Evolutionary conservation across 2,888 invertebrate genomes (phyloP).

Genomic region (Xestobium rufovillosum): DNA sequence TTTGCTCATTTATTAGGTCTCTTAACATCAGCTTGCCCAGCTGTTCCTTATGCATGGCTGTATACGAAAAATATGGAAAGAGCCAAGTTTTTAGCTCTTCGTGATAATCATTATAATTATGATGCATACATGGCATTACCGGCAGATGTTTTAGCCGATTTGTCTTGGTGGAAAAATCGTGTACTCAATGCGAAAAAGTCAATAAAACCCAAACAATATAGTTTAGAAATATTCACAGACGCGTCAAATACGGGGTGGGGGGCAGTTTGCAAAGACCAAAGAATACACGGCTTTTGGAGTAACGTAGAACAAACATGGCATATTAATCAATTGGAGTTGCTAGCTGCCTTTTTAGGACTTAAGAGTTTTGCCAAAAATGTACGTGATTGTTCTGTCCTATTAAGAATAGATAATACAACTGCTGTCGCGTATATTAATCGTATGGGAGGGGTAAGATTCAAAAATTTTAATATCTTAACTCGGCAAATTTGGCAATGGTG

Average conservation of each 20-base stretch:
- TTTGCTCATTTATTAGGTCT: slow-evolving; percentile 22
- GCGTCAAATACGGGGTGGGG: slow-evolving; percentile 25
- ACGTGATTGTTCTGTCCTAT: slow-evolving; percentile 3
- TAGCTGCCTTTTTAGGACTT: slow-evolving; percentile 23
- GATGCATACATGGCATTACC: slow-evolving; percentile 14
- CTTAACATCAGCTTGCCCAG: too few relatives aligned
- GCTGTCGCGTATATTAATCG: slow-evolving; percentile 13
- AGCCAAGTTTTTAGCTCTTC: slow-evolving; percentile 18
- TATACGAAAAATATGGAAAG: slow-evolving; percentile 19
- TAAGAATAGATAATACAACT: slow-evolving; percentile 13
- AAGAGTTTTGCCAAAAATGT: slow-evolving; percentile 22
- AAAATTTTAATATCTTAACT: slow-evolving; percentile 8
- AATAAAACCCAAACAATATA: slow-evolving; percentile 9
- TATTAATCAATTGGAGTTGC: slow-evolving; percentile 22
- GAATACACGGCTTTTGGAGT: slow-evolving; percentile 20
- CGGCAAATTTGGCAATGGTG: slow-evolving; percentile 17
- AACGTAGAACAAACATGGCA: slow-evolving; percentile 13
- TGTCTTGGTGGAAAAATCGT: slow-evolving; percentile 23
- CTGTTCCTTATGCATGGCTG: slow-evolving; percentile 22
- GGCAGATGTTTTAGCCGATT: slow-evolving; percentile 14
- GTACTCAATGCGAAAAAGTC: slow-evolving; percentile 13
- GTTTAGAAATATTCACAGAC: slow-evolving; percentile 22
- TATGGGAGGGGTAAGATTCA: slow-evolving; percentile 15
- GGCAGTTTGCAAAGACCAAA: slow-evolving; percentile 13
- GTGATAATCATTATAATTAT: slow-evolving; percentile 12